Percentiles rank a stretch among this genome's conserved stretches.
phyloP scores from a whole-genome alignment of 1,140 invertebrate species.

The Phymastichus coffea region DNA sequence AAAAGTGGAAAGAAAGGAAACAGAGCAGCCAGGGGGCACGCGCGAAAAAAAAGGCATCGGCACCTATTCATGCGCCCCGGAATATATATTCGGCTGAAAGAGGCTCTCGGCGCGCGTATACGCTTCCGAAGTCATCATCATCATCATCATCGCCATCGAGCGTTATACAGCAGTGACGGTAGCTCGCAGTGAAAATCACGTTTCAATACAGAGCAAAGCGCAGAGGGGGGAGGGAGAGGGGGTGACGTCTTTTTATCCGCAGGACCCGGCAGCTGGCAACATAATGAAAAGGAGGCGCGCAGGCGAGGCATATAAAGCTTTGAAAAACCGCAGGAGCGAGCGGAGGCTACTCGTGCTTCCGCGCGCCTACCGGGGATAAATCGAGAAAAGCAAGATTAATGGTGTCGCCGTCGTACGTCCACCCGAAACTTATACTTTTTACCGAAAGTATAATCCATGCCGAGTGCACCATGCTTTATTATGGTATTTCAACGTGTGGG shows the following conservation, averaged over 20 bases:
- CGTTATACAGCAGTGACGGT: too few relatives aligned
- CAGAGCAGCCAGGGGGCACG: not conserved
- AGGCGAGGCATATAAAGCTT: too few relatives aligned
- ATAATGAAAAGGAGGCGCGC: too few relatives aligned
- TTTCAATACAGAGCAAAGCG: not conserved
- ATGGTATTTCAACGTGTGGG: too few relatives aligned
- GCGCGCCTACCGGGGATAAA: slow-evolving; percentile 41
- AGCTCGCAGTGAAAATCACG: not conserved
- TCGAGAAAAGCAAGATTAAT: slow-evolving; percentile 48
- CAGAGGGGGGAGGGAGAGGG: slow-evolving; percentile 38
- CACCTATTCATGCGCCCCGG: too few relatives aligned
- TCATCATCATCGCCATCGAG: too few relatives aligned
- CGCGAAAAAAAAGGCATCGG: too few relatives aligned
- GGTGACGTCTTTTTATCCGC: slow-evolving; percentile 45
- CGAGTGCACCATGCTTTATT: too few relatives aligned
- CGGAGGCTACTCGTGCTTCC: slow-evolving; percentile 35
- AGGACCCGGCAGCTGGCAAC: not conserved
- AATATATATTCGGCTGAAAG: too few relatives aligned
- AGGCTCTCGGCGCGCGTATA: too few relatives aligned
- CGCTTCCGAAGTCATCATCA: not conserved
- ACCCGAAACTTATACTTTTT: too few relatives aligned
- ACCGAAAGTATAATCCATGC: too few relatives aligned
- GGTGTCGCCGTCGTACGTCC: slow-evolving; percentile 21
- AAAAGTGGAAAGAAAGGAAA: not conserved
- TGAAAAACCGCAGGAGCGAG: slow-evolving; percentile 46